Evolutionary conservation across 1,140 invertebrate genomes (phyloP).

Genomic region (Ganaspis sp.): DNA sequence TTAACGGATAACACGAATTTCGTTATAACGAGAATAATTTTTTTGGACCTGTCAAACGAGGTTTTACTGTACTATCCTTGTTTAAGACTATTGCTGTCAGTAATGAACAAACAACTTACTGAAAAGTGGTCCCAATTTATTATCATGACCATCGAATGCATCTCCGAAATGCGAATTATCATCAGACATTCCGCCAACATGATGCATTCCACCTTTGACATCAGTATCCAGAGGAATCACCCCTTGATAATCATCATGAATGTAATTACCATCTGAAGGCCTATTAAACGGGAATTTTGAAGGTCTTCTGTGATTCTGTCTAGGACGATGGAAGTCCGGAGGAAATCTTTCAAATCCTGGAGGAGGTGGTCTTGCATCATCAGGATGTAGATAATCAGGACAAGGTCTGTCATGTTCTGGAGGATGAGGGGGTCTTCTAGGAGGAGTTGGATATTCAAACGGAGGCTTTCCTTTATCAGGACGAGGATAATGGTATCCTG

Average conservation of each 20-base stretch:
- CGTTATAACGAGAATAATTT: too few relatives aligned
- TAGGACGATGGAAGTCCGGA: neutral
- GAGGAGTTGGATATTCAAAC: neutral
- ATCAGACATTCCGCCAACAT: neutral
- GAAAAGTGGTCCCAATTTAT: neutral
- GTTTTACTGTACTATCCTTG: too few relatives aligned
- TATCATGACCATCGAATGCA: neutral
- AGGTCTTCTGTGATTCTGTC: neutral
- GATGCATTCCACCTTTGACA: conserved; percentile 18
- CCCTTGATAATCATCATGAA: conserved; percentile 38
- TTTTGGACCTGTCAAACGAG: too few relatives aligned
- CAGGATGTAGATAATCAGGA: neutral
- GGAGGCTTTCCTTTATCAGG: conserved; percentile 18
- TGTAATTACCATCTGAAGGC: conserved; percentile 17
- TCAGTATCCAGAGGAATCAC: conserved; percentile 41
- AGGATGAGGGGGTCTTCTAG: neutral
- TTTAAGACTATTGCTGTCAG: too few relatives aligned
- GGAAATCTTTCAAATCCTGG: neutral
- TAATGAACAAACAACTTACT: conserved; percentile 42
- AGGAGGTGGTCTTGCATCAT: neutral
- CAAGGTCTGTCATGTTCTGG: neutral
- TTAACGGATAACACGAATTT: too few relatives aligned
- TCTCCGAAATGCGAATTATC: neutral
- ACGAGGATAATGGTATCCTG: neutral
- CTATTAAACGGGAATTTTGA: neutral